A percentile compares a stretch with the other conserved stretches of the same genome.
These are phyloP conservation scores for Sabatieria punctata DNA, from an alignment of 2,888 invertebrate genomes.

Conservation along the genomic window DNA sequence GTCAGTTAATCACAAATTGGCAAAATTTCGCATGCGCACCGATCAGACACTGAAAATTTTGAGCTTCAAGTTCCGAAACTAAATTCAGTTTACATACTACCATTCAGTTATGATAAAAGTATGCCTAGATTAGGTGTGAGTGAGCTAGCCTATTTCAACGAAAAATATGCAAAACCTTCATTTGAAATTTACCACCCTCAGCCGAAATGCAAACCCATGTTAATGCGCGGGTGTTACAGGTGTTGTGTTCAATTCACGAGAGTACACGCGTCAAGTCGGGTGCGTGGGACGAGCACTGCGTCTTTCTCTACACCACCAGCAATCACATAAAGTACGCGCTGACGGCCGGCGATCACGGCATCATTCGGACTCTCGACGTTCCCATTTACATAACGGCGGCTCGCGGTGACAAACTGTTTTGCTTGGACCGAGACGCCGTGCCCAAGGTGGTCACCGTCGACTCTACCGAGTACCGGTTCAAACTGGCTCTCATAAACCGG, in stretches of 20 bases:
- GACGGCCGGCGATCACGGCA: slow-evolving; percentile 66
- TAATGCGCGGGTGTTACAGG: slow-evolving; percentile 54
- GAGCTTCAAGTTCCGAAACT: no score
- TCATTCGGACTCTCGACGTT: slow-evolving; percentile 87
- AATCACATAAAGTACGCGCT: slow-evolving; percentile 98
- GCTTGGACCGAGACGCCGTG: slow-evolving; percentile 62
- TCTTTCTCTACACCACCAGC: slow-evolving; percentile 94
- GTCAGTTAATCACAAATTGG: no score
- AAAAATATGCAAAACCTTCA: no score
- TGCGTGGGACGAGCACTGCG: slow-evolving; percentile 91
- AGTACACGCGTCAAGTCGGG: slow-evolving; percentile 91
- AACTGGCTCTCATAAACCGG: slow-evolving; percentile 81
- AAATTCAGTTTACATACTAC: no score
- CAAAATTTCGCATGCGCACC: no score
- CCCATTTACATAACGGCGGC: slow-evolving; percentile 91
- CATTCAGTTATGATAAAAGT: no score
- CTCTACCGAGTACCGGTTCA: slow-evolving; percentile 94
- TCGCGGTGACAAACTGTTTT: slow-evolving; percentile 38
- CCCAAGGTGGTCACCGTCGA: slow-evolving; percentile 80
- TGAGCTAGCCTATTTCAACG: no score
- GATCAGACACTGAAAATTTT: no score
- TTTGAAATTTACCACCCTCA: no score
- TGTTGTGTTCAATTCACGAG: slow-evolving; percentile 79
- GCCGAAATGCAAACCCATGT: no score
- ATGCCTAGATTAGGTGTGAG: no score